These are phyloP conservation scores for Nerophis ophidion DNA, from an alignment of 2,113 vertebrate genomes.

Conservation along the genomic window DNA sequence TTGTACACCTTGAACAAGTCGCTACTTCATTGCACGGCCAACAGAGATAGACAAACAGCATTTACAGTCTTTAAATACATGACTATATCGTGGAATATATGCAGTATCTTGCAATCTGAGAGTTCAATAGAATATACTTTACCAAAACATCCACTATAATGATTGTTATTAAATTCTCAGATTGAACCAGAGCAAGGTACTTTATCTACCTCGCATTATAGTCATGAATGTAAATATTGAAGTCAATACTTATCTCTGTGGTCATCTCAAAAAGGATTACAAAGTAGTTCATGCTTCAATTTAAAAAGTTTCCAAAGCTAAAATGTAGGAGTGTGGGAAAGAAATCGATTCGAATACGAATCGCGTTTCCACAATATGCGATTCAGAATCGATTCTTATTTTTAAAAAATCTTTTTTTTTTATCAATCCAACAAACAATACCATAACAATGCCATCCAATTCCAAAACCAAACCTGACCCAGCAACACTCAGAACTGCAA, in stretches of 20 bases:
- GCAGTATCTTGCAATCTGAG: background rate
- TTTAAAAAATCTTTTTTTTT: no score
- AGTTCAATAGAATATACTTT: background rate
- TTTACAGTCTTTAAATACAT: conserved; percentile 1
- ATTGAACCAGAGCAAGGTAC: background rate
- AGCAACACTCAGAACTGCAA: no score
- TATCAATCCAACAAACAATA: no score
- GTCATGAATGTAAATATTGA: conserved; percentile 2
- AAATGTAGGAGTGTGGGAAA: no score
- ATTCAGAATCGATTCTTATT: no score
- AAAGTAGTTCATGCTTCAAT: background rate
- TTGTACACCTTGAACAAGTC: no score
- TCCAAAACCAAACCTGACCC: no score
- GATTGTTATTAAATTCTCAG: background rate
- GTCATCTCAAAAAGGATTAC: background rate
- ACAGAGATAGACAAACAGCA: no score
- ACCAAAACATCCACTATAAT: background rate
- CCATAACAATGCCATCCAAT: no score
- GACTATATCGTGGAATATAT: background rate
- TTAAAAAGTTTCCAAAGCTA: background rate
- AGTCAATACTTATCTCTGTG: conserved; percentile 2
- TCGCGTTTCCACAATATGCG: no score
- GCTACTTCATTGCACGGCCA: no score
- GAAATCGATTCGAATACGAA: no score
- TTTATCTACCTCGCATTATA: background rate